Percentiles rank a stretch among this genome's conserved stretches.
These are phyloP conservation scores for Eonycteris spelaea DNA, from an alignment of 2,113 vertebrate species.

Conservation along the genomic window DNA sequence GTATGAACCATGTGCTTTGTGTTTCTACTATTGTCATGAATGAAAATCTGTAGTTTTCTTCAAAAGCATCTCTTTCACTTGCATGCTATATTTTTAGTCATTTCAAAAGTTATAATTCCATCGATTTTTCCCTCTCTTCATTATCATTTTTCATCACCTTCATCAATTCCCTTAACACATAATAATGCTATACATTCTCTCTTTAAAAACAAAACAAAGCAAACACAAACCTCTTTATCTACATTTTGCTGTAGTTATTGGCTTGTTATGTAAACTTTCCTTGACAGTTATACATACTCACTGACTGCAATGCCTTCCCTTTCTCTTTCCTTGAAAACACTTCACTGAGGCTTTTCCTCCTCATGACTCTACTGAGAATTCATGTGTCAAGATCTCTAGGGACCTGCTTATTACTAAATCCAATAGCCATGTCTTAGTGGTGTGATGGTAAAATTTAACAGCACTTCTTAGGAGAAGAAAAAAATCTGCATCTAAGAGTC, in stretches of 20 bases:
- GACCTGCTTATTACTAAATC: background rate
- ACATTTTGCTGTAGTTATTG: background rate
- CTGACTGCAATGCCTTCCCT: background rate
- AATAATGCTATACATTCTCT: background rate
- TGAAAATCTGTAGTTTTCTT: background rate
- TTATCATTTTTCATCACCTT: background rate
- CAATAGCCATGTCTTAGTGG: background rate
- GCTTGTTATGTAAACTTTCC: background rate
- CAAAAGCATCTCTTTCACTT: background rate
- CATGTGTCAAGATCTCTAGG: background rate
- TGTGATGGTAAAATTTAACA: background rate
- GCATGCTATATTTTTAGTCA: background rate
- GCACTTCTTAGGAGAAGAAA: background rate
- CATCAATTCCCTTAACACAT: background rate
- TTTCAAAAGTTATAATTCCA: background rate
- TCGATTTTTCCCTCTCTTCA: background rate
- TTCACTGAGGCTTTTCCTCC: background rate
- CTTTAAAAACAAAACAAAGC: background rate
- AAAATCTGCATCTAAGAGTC: background rate
- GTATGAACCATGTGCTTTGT: background rate
- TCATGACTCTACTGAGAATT: background rate
- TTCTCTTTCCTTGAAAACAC: background rate
- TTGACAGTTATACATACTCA: background rate
- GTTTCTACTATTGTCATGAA: background rate
- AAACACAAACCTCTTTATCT: background rate